phyloP scores from a whole-genome alignment of 2,888 invertebrate species.

The Caenorhabditis virilis region DNA sequence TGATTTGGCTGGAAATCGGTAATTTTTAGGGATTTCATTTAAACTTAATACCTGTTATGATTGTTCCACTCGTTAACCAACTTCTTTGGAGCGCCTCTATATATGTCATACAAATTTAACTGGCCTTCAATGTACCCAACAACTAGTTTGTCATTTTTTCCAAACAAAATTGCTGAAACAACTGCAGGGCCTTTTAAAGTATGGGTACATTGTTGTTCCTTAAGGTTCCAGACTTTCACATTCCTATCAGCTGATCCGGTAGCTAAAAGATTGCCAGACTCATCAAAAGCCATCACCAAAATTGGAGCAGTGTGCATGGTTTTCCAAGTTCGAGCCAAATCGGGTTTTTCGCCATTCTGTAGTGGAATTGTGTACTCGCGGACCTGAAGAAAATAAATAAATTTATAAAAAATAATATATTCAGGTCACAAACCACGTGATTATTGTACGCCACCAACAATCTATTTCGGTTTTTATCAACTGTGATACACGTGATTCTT shows the following conservation, averaged over 20 bases:
- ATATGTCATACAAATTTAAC: slow-evolving; percentile 49
- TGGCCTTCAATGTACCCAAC: slow-evolving; percentile 58
- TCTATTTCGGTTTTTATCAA: slow-evolving; percentile 45
- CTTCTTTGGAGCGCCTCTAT: slow-evolving; percentile 36
- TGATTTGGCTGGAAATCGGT: no score
- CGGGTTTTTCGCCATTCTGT: slow-evolving; percentile 15
- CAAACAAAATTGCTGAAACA: slow-evolving; percentile 51
- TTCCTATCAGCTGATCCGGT: slow-evolving; percentile 53
- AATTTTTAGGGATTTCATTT: no score
- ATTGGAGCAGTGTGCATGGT: slow-evolving; percentile 59
- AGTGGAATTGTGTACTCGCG: slow-evolving; percentile 39
- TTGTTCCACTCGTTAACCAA: slow-evolving; percentile 44
- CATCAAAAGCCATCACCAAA: slow-evolving; percentile 46
- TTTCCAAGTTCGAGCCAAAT: slow-evolving; percentile 50
- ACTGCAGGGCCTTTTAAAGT: slow-evolving; percentile 53
- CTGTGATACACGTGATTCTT: slow-evolving; percentile 52
- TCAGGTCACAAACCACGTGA: slow-evolving; percentile 24
- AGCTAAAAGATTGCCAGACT: slow-evolving; percentile 36
- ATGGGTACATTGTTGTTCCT: slow-evolving; percentile 53
- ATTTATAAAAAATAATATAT: no score
- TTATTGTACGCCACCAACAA: slow-evolving; percentile 61
- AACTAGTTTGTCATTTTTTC: slow-evolving; percentile 45
- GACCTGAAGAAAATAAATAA: no score
- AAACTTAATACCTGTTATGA: no score
- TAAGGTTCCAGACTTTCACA: slow-evolving; percentile 56